Base-by-base conservation (phyloP, 1,140 invertebrate genomes). In the Drosophila ambigua region DNA sequence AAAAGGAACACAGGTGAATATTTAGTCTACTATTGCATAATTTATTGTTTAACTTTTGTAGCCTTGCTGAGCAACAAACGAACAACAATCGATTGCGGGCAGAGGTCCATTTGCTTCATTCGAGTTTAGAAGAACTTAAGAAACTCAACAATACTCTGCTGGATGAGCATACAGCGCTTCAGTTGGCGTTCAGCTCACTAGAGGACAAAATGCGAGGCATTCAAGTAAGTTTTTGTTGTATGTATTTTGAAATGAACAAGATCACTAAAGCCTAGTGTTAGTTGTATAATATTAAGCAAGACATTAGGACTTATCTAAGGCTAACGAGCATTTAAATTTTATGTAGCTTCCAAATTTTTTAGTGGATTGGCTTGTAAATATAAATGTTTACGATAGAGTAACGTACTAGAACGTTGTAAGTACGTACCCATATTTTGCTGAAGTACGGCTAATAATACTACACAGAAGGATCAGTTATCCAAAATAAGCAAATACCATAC, bases 111-210 rank as follows among this genome's bases (percentile, higher is more conserved):
- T 93, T 94, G 92, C 80, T 92, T 43, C 92, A 92, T 62, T 89
- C 92, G 43, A 94, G 93, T 64, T 94, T 94, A 83, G 93, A 94
- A 66, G 96, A 98, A 91, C 91, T 98, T 15, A 95, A 97, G 92
- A 94, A 94, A 64, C 93, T 97, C 4, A 98, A 97, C 93, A 95
- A 98, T 93, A 95, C 97, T 69, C 91, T 99, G 44, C 95, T 96
- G 90, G 98, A 99, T 93, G 98, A 99, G 93, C 97, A 99, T 92
- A 96, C 98, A 92, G 98, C 98, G 4, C 92, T 98, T 55, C 97
- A 98, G 90, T 93, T 99, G 75, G 96, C 97, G 13, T 98, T 97
- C 93, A 95, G 95, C 71, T 94, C 96, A 48, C 93, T 98, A 26
- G 97, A 99, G 93, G 96, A 98, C 55, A 98, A 98, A 92, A 93